phyloP scores from a whole-genome alignment of 1,140 invertebrate species.

The Drosophila ohnishii region DNA sequence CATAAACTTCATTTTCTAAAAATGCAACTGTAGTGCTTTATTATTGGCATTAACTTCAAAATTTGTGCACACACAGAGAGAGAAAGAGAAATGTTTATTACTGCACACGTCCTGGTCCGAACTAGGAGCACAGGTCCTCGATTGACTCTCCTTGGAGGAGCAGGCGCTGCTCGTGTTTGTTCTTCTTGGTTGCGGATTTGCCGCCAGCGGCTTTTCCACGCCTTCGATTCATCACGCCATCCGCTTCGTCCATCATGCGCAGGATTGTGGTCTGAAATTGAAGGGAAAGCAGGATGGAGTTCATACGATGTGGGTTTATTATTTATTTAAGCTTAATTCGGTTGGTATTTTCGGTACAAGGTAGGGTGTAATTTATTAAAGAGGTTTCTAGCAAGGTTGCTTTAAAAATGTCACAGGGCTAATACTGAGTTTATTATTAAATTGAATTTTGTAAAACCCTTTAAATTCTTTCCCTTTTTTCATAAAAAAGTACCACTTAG shows the following conservation, averaged over 20 bases:
- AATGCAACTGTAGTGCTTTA: constrained; percentile 43
- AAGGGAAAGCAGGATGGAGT: not conserved
- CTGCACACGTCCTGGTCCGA: not conserved
- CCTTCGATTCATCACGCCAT: constrained; percentile 90
- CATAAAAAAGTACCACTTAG: not conserved
- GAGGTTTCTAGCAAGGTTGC: not conserved
- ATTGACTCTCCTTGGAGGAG: constrained; percentile 77
- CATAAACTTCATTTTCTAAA: constrained; percentile 13
- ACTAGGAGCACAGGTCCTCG: constrained; percentile 74
- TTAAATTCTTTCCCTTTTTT: too few relatives aligned
- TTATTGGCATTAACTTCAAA: constrained; percentile 18
- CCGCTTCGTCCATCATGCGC: constrained; percentile 97
- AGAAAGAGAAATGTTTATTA: constrained; percentile 14
- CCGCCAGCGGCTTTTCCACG: constrained; percentile 68
- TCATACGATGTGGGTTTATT: not conserved
- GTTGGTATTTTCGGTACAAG: not conserved
- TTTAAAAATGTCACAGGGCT: not conserved
- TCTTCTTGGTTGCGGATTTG: constrained; percentile 62
- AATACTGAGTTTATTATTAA: not conserved
- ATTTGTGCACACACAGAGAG: constrained; percentile 42
- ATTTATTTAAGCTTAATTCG: constrained; percentile 8
- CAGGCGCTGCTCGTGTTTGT: constrained; percentile 68
- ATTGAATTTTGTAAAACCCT: not conserved
- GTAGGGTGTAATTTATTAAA: not conserved
- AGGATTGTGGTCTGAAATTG: constrained; percentile 88